Percentiles rank a stretch among this genome's conserved stretches.
These are phyloP conservation scores for Drosophila eugracilis DNA, from an alignment of 1,140 invertebrate species.

Conservation along the genomic window DNA sequence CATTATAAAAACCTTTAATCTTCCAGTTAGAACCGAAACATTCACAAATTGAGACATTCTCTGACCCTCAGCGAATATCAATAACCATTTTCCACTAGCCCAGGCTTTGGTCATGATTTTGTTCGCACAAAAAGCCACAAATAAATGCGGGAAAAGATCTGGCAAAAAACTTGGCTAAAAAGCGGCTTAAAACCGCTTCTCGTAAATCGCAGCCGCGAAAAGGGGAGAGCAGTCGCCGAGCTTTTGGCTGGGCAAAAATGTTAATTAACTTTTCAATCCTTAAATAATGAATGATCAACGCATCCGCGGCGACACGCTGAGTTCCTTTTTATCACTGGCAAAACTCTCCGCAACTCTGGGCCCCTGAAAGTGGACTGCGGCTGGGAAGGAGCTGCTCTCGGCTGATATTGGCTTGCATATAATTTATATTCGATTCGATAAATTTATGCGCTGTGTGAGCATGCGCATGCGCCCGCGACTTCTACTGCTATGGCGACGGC, in stretches of 20 bases:
- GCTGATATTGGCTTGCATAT: conserved; percentile 80
- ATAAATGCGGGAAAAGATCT: conserved; percentile 24
- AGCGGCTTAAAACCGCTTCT: conserved; percentile 54
- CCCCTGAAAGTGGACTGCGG: neutral
- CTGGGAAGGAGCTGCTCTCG: conserved; percentile 37
- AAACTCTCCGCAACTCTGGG: conserved; percentile 6
- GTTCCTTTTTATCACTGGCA: conserved; percentile 84
- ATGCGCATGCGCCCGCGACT: conserved; percentile 64
- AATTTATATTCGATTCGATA: conserved; percentile 83
- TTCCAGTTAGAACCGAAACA: conserved; percentile 1
- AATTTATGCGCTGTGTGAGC: conserved; percentile 79
- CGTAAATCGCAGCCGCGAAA: conserved; percentile 63
- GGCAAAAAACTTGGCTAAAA: conserved; percentile 52
- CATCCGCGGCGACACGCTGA: conserved; percentile 84
- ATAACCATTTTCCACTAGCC: conserved; percentile 67
- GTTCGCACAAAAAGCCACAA: conserved; percentile 11
- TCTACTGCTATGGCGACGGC: conserved; percentile 8
- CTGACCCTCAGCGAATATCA: conserved; percentile 48
- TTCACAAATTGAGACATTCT: conserved; percentile 55
- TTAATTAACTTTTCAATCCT: conserved; percentile 85
- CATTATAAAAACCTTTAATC: neutral
- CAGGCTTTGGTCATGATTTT: conserved; percentile 49
- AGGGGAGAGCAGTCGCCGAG: conserved; percentile 8
- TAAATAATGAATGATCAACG: conserved; percentile 85
- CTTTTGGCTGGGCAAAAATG: conserved; percentile 80